These are phyloP conservation scores for Heliconius eleuchia DNA, from an alignment of 1,140 invertebrate genomes.

Conservation along the genomic window DNA sequence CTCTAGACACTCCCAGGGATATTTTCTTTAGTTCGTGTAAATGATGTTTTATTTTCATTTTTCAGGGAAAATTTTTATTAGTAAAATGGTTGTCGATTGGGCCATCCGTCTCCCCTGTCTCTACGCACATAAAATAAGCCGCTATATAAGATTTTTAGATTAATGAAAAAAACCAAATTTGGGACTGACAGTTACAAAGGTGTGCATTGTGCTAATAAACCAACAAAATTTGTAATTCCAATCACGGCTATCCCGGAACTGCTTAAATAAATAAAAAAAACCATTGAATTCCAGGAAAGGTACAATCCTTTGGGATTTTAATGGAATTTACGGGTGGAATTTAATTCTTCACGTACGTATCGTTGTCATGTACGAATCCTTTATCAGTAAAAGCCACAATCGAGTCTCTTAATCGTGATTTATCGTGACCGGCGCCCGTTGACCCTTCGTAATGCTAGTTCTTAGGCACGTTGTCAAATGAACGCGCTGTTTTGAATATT, in stretches of 20 bases:
- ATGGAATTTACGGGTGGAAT: conserved; percentile 27
- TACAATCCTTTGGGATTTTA: conserved; percentile 5
- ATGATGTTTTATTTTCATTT: no score
- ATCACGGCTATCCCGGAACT: conserved; percentile 4
- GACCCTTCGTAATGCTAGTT: conserved; percentile 30
- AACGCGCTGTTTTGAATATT: conserved; percentile 18
- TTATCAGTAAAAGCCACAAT: conserved; percentile 54
- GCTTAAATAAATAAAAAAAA: conserved; percentile 1
- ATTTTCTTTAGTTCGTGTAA: no score
- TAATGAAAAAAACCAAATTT: background rate
- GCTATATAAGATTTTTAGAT: no score
- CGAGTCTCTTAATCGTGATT: conserved; percentile 54
- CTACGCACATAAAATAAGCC: no score
- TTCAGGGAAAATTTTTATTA: no score
- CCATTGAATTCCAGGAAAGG: background rate
- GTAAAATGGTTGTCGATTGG: no score
- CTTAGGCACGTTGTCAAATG: conserved; percentile 22
- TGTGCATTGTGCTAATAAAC: background rate
- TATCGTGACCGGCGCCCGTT: conserved; percentile 43
- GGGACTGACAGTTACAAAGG: conserved; percentile 7
- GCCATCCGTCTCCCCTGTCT: no score
- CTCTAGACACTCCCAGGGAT: no score
- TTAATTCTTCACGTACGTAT: conserved; percentile 53
- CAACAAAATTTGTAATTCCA: conserved; percentile 5
- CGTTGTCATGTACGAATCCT: conserved; percentile 47